Evolutionary conservation across 2,888 invertebrate genomes (phyloP), one percentile per base, ranked within the genome.

Genomic region (Euzophera pinguis): DNA sequence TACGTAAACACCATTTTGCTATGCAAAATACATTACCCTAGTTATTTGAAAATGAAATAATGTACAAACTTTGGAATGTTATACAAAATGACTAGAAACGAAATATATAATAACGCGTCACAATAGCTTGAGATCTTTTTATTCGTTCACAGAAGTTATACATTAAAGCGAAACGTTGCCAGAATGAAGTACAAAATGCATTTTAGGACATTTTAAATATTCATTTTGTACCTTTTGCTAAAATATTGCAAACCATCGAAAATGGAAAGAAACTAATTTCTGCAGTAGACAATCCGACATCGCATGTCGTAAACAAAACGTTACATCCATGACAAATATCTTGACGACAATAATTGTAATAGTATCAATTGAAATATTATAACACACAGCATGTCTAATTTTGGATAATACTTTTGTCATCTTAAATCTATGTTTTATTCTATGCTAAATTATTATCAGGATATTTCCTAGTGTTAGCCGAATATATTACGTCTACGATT

Each of bases 401-500:
- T 85, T 86, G 88, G 85, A 82, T 88, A 89, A 89, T 89, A 89
- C 89, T 89, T 89, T 76, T 85, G 78, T 77, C 45, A 82, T 78
- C 88, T 88, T 87, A 83, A 57, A 74, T 59, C 83, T 84, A 86
- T 69, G 64, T 75, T 84, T 77, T 75, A 73, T 63, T 78, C 82
- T 84, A 87, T 73, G 70, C 84, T 87, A 85, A 81, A 71, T 87
- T 87, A 86, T 87, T 84, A 87, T 87, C 83, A 70, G 83, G 69
- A 75, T 87, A 86, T 73, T 73, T 69, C 73, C 76, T 78, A 85
- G 75, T 78, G 78, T 79, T 71, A 77, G 81, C 79, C 73, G 74
- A 43, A 43, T 43, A 51, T 76, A 75, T 74, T 69, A 62, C 60
- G 69, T 73, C 81, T 84, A 84, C 77, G 62, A 70, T 71, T 72